Evolutionary conservation across 2,888 invertebrate genomes (phyloP).

Genomic region (Lepidochrysops patricia): DNA sequence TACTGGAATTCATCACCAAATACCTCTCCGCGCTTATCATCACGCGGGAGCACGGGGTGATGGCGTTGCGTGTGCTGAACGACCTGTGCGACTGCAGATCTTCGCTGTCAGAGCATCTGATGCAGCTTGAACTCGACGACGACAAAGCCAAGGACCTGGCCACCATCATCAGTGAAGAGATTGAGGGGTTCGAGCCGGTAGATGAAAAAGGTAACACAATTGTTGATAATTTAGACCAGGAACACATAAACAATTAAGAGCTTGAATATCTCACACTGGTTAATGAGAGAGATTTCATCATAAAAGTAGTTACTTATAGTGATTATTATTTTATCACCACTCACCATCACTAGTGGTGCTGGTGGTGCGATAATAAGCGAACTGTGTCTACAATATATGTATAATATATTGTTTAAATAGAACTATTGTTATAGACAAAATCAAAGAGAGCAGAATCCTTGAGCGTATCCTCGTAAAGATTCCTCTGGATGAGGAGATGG

Average conservation of each 20-base stretch:
- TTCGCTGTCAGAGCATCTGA: conserved; percentile 49
- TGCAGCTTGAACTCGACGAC: conserved; percentile 38
- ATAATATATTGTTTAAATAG: too few species aligned
- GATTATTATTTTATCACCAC: too few species aligned
- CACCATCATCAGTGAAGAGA: conserved; percentile 47
- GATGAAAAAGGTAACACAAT: conserved; percentile 42
- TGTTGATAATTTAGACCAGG: too few species aligned
- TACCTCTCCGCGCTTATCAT: conserved; percentile 81
- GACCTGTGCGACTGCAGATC: conserved; percentile 62
- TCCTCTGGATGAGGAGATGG: conserved; percentile 46
- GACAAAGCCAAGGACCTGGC: conserved; percentile 35
- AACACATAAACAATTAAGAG: too few species aligned
- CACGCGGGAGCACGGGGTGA: conserved; percentile 76
- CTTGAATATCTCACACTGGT: too few species aligned
- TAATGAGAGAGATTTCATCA: too few species aligned
- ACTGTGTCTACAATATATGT: too few species aligned
- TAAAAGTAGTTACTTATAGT: too few species aligned
- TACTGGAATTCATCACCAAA: conserved; percentile 81
- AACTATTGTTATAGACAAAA: conserved; percentile 37
- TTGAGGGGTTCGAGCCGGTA: conserved; percentile 38
- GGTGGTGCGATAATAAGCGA: too few species aligned
- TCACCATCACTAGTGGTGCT: too few species aligned
- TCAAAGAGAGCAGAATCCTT: conserved; percentile 48
- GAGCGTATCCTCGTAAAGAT: conserved; percentile 40
- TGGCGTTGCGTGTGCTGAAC: conserved; percentile 55